phyloP scores from a whole-genome alignment of 2,888 invertebrate genomes.

The Pimpla rufipes region DNA sequence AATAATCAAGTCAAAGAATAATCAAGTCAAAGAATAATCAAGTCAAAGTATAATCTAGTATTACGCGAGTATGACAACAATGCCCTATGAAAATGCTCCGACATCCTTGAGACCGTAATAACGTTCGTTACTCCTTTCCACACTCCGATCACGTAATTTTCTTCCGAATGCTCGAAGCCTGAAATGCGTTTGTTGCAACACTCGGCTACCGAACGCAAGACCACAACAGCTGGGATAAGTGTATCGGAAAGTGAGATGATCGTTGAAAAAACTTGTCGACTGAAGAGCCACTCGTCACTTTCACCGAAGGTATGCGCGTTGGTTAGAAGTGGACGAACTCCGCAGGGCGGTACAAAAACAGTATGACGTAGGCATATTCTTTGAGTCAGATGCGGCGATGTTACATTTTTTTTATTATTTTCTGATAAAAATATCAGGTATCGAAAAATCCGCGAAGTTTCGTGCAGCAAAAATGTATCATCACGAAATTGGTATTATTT shows the following conservation, averaged over 20 bases:
- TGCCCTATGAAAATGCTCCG: constrained; percentile 51
- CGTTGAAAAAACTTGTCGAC: constrained; percentile 17
- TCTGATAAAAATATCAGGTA: no score
- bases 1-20: no score
- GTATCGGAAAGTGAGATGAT: constrained; percentile 20
- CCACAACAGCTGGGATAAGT: constrained; percentile 15
- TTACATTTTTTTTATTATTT: no score
- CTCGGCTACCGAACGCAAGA: neutral
- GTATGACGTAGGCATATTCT: constrained; percentile 70
- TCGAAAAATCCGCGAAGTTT: no score
- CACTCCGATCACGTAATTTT: neutral
- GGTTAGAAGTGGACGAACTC: constrained; percentile 48
- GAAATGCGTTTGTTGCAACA: neutral
- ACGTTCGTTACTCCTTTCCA: constrained; percentile 52
- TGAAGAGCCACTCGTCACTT: constrained; percentile 59
- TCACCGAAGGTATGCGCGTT: constrained; percentile 61
- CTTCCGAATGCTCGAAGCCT: neutral
- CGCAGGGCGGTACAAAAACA: constrained; percentile 64
- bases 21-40: no score
- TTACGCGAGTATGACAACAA: constrained; percentile 44
- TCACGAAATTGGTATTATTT: no score
- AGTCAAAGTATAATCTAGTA: no score
- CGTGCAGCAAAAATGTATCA: no score
- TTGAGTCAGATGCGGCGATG: no score
- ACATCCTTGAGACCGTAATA: constrained; percentile 63